Percentiles rank a stretch among this genome's conserved stretches.
Evolutionary conservation across 2,113 vertebrate species (phyloP).

Genomic region (Callorhinus ursinus): DNA sequence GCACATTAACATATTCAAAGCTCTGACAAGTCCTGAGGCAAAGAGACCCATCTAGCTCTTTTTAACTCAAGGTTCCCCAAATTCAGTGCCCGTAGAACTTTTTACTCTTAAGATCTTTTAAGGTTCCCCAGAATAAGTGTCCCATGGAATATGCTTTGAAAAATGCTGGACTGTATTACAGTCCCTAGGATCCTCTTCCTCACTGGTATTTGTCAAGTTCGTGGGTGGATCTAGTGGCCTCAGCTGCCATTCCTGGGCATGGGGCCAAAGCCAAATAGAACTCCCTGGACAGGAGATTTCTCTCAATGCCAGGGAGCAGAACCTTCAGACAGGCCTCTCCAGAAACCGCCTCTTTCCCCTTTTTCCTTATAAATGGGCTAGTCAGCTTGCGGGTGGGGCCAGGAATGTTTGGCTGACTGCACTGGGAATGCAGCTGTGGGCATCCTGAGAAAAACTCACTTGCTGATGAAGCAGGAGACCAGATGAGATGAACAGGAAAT

Average conservation of each 20-base stretch:
- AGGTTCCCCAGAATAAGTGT: not conserved
- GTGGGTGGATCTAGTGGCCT: not conserved
- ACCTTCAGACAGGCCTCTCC: not conserved
- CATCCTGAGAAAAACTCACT: constrained; percentile 59
- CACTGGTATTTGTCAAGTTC: not conserved
- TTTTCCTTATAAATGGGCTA: not conserved
- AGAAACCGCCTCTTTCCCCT: not conserved
- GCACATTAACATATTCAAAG: not conserved
- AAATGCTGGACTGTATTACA: not conserved
- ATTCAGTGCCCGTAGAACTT: not conserved
- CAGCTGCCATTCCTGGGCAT: constrained; percentile 46
- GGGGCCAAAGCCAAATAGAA: constrained; percentile 20
- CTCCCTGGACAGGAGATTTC: not conserved
- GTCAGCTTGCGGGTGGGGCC: constrained; percentile 17
- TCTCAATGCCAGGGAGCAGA: not conserved
- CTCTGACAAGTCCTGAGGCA: not conserved
- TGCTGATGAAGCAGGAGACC: constrained; percentile 49
- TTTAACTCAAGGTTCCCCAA: not conserved
- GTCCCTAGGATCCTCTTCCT: not conserved
- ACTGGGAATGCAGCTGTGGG: constrained; percentile 72
- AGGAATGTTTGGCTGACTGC: constrained; percentile 43
- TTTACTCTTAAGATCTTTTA: not conserved
- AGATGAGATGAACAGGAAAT: constrained; percentile 48
- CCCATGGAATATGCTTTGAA: not conserved
- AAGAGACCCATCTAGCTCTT: not conserved